Evolutionary conservation across 1,140 invertebrate species (phyloP), one percentile per base, ranked within the genome.

Genomic region (Lucilia sericata): DNA sequence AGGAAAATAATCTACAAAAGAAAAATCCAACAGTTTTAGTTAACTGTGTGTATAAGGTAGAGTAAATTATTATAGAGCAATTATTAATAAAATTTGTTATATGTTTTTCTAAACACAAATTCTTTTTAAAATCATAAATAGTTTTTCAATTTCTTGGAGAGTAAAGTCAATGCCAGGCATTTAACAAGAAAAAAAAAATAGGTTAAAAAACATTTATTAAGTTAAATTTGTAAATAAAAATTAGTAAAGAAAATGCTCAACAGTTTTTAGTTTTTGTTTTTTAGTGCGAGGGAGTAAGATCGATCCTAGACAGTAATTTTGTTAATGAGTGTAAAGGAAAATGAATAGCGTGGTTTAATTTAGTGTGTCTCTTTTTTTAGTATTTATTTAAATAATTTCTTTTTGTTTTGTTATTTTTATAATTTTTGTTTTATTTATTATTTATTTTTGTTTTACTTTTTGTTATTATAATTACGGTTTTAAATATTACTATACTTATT

Each of bases 401-500:
- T 55, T 55, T n/a, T 55, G 13, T 17, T 55, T 55, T 55, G 7
- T 12, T 55, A 12, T 55, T 55, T 14, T 55, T 55, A 55, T 55
- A 55, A 55, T 55, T 42, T 42, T 55, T 55, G 13, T 55, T 55
- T 55, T 55, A 17, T 55, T 49, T 49, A 49, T 49, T 49, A 49
- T 49, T 49, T 12, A 12, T 49, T 49, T 84, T 30, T 76, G 74
- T 30, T 82, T 84, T 78, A 84, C 55, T 84, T 42, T 42, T 81
- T 81, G 49, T 84, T 78, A 19, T 84, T 84, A 82, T 84, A 84
- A 84, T 84, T 84, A 84, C 84, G 81, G 82, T 51, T 84, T 82
- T 82, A 82, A 84, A 84, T 84, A 82, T 70, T 84, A 84, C 84
- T 84, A 84, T 84, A 76, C 55, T 84, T 84, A 84, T 84, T 82